These are phyloP conservation scores for Mionectes olivaceus DNA, from an alignment of 2,797 vertebrate genomes.

Conservation along the genomic window DNA sequence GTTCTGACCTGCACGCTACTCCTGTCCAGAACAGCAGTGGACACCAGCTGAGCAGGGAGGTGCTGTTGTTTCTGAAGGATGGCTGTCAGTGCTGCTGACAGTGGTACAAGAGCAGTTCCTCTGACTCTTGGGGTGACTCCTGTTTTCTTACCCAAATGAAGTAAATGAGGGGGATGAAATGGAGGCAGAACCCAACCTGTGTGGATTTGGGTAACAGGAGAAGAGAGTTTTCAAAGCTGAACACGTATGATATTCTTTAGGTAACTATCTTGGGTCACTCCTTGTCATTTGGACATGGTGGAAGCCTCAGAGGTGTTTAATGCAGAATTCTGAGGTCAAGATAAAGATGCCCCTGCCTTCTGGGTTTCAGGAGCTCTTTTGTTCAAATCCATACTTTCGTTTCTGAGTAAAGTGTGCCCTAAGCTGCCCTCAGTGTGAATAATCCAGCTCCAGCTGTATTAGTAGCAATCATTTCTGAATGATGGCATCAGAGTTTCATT, in stretches of 20 bases:
- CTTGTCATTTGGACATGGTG: neutral
- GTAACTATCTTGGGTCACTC: neutral
- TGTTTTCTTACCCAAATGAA: neutral
- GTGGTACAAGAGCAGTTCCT: neutral
- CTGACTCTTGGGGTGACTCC: neutral
- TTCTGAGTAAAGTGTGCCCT: slow-evolving; percentile 19
- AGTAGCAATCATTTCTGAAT: slow-evolving; percentile 21
- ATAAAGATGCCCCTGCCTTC: neutral
- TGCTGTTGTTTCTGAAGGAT: neutral
- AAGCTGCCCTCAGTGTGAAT: slow-evolving; percentile 26
- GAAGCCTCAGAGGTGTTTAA: neutral
- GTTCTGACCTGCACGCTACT: neutral
- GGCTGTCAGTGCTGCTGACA: neutral
- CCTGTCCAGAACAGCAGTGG: neutral
- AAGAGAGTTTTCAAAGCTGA: neutral
- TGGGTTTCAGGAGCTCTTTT: neutral
- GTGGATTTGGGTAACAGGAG: neutral
- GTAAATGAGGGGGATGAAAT: neutral
- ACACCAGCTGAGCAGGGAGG: neutral
- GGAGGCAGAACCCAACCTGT: neutral
- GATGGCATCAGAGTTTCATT: neutral
- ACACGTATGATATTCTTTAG: neutral
- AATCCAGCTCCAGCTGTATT: slow-evolving; percentile 50
- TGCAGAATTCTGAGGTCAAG: neutral
- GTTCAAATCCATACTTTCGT: neutral